Conservation (phyloP, 1,140 invertebrate species). For the Acromyrmex heyeri region DNA sequence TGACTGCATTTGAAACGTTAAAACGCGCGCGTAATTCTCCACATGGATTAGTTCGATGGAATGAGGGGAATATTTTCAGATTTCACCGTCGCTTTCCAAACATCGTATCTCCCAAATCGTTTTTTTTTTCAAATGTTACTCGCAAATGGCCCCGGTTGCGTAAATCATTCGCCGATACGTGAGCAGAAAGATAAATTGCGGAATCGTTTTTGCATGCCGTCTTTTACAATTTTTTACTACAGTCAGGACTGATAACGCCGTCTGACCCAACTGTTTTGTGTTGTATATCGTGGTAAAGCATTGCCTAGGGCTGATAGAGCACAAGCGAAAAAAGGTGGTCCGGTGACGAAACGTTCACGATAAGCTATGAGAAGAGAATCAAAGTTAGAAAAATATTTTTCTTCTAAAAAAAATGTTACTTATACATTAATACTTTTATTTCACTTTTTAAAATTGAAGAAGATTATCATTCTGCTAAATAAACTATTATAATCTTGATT, state of each 20-base stretch:
- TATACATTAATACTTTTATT: too few relatives aligned
- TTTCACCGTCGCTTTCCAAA: slow-evolving; percentile 13
- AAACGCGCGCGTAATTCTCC: slow-evolving; percentile 11
- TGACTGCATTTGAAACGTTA: slow-evolving; percentile 11
- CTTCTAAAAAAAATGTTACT: background rate
- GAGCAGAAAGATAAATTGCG: slow-evolving; percentile 45
- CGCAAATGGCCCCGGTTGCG: slow-evolving; percentile 12
- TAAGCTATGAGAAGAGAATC: slow-evolving; percentile 26
- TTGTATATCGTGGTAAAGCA: slow-evolving; percentile 30
- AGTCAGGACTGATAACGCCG: slow-evolving; percentile 21
- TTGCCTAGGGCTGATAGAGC: slow-evolving; percentile 41
- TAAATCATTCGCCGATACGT: slow-evolving; percentile 43
- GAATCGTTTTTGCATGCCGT: slow-evolving; percentile 29
- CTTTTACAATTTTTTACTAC: slow-evolving; percentile 48
- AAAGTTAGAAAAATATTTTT: background rate
- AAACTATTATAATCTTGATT: background rate
- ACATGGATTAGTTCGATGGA: background rate
- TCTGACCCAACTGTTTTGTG: background rate
- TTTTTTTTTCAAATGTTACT: slow-evolving; percentile 29
- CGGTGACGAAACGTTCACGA: slow-evolving; percentile 64
- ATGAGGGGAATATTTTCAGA: slow-evolving; percentile 30
- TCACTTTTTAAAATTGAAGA: background rate
- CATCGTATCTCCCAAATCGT: background rate
- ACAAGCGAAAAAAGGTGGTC: slow-evolving; percentile 38
- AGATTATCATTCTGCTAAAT: background rate